Percentiles rank a stretch among this genome's conserved stretches.
These are phyloP conservation scores for Belgica antarctica DNA, from an alignment of 2,888 invertebrate species.

Conservation along the genomic window DNA sequence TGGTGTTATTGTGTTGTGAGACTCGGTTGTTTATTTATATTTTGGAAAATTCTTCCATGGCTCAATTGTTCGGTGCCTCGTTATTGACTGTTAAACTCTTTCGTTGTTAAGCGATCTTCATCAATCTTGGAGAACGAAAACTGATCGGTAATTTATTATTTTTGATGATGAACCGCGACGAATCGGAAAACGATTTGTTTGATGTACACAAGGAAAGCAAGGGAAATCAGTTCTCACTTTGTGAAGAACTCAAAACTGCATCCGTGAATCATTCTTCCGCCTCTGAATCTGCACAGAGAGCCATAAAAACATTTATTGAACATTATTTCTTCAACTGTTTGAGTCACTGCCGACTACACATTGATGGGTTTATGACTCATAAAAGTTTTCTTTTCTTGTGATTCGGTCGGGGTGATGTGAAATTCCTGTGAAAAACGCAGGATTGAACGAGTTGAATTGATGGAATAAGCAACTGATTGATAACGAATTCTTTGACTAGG, in stretches of 20 bases:
- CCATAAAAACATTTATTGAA: constrained; percentile 27
- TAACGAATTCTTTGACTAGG: no score
- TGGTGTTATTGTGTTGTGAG: constrained; percentile 36
- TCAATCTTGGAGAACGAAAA: neutral
- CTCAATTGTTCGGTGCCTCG: constrained; percentile 11
- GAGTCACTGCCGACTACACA: no score
- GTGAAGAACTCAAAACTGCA: neutral
- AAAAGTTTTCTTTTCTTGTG: no score
- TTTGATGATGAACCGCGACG: constrained; percentile 28
- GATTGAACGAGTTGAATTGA: no score
- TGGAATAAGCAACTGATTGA: no score
- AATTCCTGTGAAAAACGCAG: no score
- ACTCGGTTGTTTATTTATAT: constrained; percentile 39
- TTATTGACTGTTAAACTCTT: neutral
- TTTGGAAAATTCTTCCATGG: constrained; percentile 10
- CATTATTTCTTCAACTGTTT: no score
- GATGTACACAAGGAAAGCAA: constrained; percentile 33
- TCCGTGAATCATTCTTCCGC: neutral
- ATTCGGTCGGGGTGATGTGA: no score
- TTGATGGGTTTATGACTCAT: no score
- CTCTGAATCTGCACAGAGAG: constrained; percentile 13
- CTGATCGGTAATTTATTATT: constrained; percentile 36
- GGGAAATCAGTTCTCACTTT: no score
- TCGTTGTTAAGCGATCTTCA: neutral
- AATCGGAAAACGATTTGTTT: constrained; percentile 32